phyloP scores from a whole-genome alignment of 2,888 invertebrate species.

The Stramonita haemastoma region DNA sequence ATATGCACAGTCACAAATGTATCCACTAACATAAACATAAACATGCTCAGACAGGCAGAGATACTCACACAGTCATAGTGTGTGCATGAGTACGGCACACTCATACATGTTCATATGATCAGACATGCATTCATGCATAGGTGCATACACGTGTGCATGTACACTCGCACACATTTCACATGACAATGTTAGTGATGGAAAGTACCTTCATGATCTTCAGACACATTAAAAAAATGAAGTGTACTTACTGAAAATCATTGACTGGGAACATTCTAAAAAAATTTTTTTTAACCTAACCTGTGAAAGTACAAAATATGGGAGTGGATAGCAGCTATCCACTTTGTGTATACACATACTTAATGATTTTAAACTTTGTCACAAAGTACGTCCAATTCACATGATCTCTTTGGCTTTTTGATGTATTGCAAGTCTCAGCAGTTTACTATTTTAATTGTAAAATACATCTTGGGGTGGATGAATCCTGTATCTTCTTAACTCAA shows the following conservation, averaged over 20 bases:
- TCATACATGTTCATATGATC: neutral
- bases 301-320: no score
- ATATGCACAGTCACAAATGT: neutral
- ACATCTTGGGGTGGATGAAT: no score
- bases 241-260: neutral
- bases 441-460: no score
- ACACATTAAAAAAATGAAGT: neutral
- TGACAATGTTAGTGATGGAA: no score
- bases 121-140: no score
- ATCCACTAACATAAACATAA: neutral
- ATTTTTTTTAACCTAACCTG: no score
- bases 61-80: neutral
- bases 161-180: no score
- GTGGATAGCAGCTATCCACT: neutral
- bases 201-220: no score
- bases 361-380: neutral
- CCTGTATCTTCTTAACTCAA: neutral
- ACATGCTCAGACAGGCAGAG: neutral
- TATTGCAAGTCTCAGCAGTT: neutral
- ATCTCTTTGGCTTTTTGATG: neutral
- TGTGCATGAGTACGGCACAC: neutral
- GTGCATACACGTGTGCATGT: no score
- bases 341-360: neutral
- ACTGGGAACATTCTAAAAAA: no score
- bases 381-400: conserved; percentile 11